Conservation (phyloP, 1,140 invertebrate genomes). For the Leptinotarsa defecta region DNA sequence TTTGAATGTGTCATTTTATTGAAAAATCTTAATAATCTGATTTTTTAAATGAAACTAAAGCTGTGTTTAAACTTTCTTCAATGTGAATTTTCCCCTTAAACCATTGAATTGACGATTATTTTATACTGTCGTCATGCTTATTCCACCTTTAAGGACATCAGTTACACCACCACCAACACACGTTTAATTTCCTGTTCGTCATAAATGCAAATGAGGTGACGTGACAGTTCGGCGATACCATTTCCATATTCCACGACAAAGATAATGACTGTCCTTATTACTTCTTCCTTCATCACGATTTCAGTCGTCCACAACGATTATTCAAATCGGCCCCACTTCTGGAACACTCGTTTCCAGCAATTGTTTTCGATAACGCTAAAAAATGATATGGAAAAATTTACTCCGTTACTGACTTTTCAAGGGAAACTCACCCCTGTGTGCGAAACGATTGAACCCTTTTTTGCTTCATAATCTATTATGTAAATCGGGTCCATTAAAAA, state of each 20-base stretch:
- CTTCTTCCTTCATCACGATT: conserved; percentile 12
- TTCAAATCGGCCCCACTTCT: conserved; percentile 20
- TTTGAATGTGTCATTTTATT: too few relatives aligned
- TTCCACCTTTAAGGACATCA: not conserved
- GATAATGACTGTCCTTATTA: conserved; percentile 28
- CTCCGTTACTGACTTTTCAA: not conserved
- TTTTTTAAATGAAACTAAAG: too few relatives aligned
- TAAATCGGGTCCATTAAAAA: conserved; percentile 48
- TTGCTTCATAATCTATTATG: conserved; percentile 35
- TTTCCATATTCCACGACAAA: conserved; percentile 26
- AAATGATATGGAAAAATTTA: not conserved
- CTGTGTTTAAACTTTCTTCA: too few relatives aligned
- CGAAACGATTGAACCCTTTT: not conserved
- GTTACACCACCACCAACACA: conserved; percentile 9
- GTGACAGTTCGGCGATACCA: conserved; percentile 20
- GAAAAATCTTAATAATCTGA: too few relatives aligned
- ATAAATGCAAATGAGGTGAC: conserved; percentile 25
- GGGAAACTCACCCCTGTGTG: conserved; percentile 3
- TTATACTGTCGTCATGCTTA: too few relatives aligned
- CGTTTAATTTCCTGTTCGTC: conserved; percentile 31
- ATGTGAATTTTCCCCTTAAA: too few relatives aligned
- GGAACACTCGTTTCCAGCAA: not conserved
- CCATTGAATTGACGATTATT: too few relatives aligned
- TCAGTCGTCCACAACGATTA: conserved; percentile 13
- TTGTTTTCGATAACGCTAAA: conserved; percentile 10